Percentiles rank a stretch among this genome's conserved stretches.
Evolutionary conservation across 2,113 vertebrate species (phyloP).

Genomic region (Meriones unguiculatus): DNA sequence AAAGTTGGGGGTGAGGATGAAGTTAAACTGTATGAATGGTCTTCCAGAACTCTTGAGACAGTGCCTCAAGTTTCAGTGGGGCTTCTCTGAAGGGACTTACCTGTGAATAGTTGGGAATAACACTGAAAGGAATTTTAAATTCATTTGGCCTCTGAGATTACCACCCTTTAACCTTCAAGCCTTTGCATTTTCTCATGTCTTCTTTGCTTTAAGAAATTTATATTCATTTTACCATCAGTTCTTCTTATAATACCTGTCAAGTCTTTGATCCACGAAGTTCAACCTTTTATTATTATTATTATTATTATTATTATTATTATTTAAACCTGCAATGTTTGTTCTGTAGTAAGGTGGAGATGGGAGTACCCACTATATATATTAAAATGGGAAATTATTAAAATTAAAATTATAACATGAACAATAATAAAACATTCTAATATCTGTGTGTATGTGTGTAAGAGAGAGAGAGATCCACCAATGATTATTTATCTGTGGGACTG

Average conservation of each 20-base stretch:
- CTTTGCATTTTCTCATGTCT: slow-evolving; percentile 77
- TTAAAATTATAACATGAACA: slow-evolving; percentile 26
- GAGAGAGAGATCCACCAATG: slow-evolving; percentile 52
- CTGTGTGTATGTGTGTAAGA: neutral
- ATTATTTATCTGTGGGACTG: slow-evolving; percentile 48
- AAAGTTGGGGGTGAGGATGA: neutral
- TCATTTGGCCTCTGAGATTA: slow-evolving; percentile 78
- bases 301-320: neutral
- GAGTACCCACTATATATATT: slow-evolving; percentile 54
- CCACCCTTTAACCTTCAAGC: slow-evolving; percentile 80
- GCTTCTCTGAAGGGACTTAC: slow-evolving; percentile 51
- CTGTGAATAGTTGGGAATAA: slow-evolving; percentile 58
- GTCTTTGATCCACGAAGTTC: slow-evolving; percentile 78
- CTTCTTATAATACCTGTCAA: slow-evolving; percentile 69
- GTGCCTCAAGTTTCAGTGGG: slow-evolving; percentile 16
- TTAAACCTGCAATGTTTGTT: slow-evolving; percentile 52
- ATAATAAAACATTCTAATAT: slow-evolving; percentile 31
- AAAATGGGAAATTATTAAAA: slow-evolving; percentile 55
- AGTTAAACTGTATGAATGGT: neutral
- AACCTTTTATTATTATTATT: neutral
- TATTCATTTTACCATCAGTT: slow-evolving; percentile 80
- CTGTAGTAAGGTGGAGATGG: neutral
- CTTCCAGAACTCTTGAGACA: neutral
- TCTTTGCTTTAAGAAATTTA: slow-evolving; percentile 83
- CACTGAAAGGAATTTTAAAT: slow-evolving; percentile 72